A percentile compares a stretch with the other conserved stretches of the same genome.
Evolutionary conservation across 2,888 invertebrate species (phyloP).

Genomic region (Sarcophaga variegata): DNA sequence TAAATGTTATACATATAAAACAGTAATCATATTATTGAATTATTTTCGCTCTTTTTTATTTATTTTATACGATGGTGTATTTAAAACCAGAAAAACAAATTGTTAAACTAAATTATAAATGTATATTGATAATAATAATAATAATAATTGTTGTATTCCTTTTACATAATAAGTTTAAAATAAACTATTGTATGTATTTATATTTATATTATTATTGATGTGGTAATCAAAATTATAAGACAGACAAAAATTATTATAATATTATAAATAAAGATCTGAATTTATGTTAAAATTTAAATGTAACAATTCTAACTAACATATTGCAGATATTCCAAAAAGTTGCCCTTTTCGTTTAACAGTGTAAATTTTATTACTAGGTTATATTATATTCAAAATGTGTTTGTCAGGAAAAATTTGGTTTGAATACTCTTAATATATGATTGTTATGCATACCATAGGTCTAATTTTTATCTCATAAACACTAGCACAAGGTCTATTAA

Average conservation of each 20-base stretch:
- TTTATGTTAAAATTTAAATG: background rate
- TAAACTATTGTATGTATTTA: constrained; percentile 36
- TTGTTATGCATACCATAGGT: too few relatives aligned
- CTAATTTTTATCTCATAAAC: too few relatives aligned
- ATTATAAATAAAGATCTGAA: constrained; percentile 48
- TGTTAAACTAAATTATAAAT: constrained; percentile 45
- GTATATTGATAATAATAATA: constrained; percentile 10
- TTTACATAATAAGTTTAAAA: constrained; percentile 42
- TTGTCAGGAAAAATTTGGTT: too few relatives aligned
- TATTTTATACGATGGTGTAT: constrained; percentile 53
- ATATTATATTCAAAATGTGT: too few relatives aligned
- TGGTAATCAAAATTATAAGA: constrained; percentile 57
- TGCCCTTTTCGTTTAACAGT: too few relatives aligned
- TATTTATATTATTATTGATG: constrained; percentile 57
- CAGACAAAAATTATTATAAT: constrained; percentile 30
- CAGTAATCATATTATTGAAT: constrained; percentile 26
- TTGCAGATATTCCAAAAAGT: too few relatives aligned
- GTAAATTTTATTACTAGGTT: too few relatives aligned
- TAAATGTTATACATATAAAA: constrained; percentile 17
- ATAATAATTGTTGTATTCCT: constrained; percentile 60
- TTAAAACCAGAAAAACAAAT: constrained; percentile 31
- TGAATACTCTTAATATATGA: too few relatives aligned
- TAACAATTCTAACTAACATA: background rate
- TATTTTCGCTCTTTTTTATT: constrained; percentile 35
- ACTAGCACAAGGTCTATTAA: too few relatives aligned